Conservation (phyloP, 2,888 invertebrate species). For the Pocota personata region DNA sequence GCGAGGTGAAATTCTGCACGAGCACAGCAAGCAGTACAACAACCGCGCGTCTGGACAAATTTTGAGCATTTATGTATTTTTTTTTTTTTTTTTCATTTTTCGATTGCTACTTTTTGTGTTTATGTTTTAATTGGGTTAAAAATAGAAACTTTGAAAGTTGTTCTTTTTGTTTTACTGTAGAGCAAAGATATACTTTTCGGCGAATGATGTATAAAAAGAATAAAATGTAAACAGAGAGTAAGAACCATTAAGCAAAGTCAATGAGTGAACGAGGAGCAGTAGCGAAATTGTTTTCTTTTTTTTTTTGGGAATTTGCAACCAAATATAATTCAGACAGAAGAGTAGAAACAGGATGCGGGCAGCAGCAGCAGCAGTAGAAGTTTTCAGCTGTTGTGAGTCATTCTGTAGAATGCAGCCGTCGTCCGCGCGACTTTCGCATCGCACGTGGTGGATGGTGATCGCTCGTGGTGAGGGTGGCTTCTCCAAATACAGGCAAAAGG, state of each 20-base stretch:
- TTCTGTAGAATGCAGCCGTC: slow-evolving; percentile 60
- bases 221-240: slow-evolving; percentile 62
- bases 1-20: slow-evolving; percentile 51
- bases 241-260: slow-evolving; percentile 4
- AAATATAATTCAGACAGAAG: slow-evolving; percentile 43
- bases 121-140: slow-evolving; percentile 72
- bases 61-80: slow-evolving; percentile 18
- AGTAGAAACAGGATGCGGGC: slow-evolving; percentile 46
- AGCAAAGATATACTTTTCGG: slow-evolving; percentile 60
- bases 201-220: slow-evolving; percentile 60
- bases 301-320: slow-evolving; percentile 40
- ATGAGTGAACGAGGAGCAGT: slow-evolving; percentile 35
- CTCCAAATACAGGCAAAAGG: slow-evolving; percentile 53
- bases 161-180: slow-evolving; percentile 22
- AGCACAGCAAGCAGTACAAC: not conserved
- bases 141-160: slow-evolving; percentile 71
- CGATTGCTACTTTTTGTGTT: slow-evolving; percentile 50
- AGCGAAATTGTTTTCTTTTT: not conserved
- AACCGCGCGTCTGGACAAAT: slow-evolving; percentile 50
- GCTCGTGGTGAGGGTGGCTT: slow-evolving; percentile 58
- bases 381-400: slow-evolving; percentile 66
- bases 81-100: slow-evolving; percentile 9
- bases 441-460: slow-evolving; percentile 56
- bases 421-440: slow-evolving; percentile 34
- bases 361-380: slow-evolving; percentile 18